Base-by-base conservation (phyloP, 2,113 vertebrate genomes). In the Platichthys stellatus region DNA sequence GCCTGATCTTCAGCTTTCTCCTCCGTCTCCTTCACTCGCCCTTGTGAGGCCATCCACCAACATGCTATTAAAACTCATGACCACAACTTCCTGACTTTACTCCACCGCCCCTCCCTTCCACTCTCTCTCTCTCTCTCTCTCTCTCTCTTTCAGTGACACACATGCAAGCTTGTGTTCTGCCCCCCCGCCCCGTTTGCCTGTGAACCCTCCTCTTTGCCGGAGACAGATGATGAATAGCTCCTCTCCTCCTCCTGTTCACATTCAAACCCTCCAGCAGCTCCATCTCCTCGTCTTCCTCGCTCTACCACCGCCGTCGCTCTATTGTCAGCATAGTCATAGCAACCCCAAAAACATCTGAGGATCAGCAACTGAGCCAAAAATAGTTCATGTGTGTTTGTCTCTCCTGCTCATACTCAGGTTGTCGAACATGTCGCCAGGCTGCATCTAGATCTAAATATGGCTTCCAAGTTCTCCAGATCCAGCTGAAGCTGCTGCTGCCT, bases 241-340 rank as follows among this genome's bases (percentile, higher is more conserved):
- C 47, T 64, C 57, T 75, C 51, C 78, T 85, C 69, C 67, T 72
- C 71, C 45, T 54, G 45, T 60, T 60, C 5, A 17, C 75, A 78
- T 65, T 62, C 35, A 80, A 67, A 53, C 72, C 49, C 74, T 68
- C 74, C 56, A 11, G 38, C 69, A 35, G 69, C 49, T 8, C 45
- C 69, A 43, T 20, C 53, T 65, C 26, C 63, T 45, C 3, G 57
- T 59, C 67, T 81, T 61, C 57, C 63, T 70, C 71, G 71, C 74
- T 69, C 77, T 70, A 73, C 66, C 70, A 54, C 66, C 63, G 68
- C 81, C 74, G 76, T 74, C 73, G 82, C 75, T 72, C 86, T 87
- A 88, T 91, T 92, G 81, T 93, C 74, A 69, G 31, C 63, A 86
- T 88, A 80, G 90, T 81, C 89, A 92, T 92, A 87, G 88, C 88